These are phyloP conservation scores for Cassiopea xamachana DNA, from an alignment of 30 jellyfish, hydroid and myxozoan genomes.

Conservation along the genomic window DNA sequence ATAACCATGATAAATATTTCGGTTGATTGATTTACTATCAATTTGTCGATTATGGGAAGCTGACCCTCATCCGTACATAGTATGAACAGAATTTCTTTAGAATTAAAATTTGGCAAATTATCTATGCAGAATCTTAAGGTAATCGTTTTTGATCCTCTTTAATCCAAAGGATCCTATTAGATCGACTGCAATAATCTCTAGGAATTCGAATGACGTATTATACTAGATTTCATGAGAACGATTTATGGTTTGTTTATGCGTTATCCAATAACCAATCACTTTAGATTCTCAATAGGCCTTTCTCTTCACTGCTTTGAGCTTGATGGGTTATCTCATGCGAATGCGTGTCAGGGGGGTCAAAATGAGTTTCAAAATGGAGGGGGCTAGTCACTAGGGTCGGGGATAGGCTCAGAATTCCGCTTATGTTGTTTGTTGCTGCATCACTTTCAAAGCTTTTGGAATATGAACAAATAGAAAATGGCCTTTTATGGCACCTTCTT, in stretches of 20 bases:
- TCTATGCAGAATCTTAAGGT: not conserved
- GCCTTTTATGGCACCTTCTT: too few species aligned
- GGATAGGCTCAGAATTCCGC: too few species aligned
- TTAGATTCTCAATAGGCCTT: not conserved
- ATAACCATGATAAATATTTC: not conserved
- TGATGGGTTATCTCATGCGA: too few species aligned
- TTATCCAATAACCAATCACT: too few species aligned
- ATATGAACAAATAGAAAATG: too few species aligned
- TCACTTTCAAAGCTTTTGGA: too few species aligned
- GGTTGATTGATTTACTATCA: too few species aligned
- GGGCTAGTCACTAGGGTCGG: too few species aligned
- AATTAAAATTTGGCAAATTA: not conserved
- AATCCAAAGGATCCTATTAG: constrained; percentile 9
- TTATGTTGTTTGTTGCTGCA: too few species aligned
- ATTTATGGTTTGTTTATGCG: not conserved
- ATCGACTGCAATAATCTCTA: not conserved
- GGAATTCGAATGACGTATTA: not conserved
- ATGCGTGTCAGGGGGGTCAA: too few species aligned
- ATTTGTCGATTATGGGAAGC: not conserved
- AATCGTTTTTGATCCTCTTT: not conserved
- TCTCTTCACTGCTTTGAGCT: not conserved
- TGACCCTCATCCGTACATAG: not conserved
- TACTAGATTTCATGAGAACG: not conserved
- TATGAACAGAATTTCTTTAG: too few species aligned
- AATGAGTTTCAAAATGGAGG: too few species aligned